Percentiles rank a stretch among this genome's conserved stretches.
phyloP scores from a whole-genome alignment of 1,140 invertebrate species.

The Propsilocerus akamusi region DNA sequence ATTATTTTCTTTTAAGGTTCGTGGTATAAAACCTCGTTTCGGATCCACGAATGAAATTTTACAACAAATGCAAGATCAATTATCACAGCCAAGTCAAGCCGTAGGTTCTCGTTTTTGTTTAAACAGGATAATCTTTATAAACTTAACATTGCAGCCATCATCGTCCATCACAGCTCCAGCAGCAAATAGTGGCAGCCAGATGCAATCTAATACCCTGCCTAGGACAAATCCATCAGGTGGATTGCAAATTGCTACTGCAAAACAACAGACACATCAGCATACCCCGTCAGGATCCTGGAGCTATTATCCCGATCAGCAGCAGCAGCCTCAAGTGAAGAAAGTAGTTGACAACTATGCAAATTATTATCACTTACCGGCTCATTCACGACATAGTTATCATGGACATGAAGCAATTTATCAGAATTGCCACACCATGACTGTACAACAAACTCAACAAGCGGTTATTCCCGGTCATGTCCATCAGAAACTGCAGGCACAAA shows the following conservation, averaged over 20 bases:
- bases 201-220: slow-evolving; percentile 6
- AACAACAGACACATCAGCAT: slow-evolving; percentile 10
- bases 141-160: neutral
- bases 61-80: slow-evolving; percentile 56
- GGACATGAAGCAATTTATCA: slow-evolving; percentile 15
- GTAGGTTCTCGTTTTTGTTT: slow-evolving; percentile 1
- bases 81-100: slow-evolving; percentile 32
- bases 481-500: slow-evolving; percentile 15
- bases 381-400: slow-evolving; percentile 22
- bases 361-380: slow-evolving; percentile 26
- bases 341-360: slow-evolving; percentile 14
- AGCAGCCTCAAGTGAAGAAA: slow-evolving; percentile 10
- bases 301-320: slow-evolving; percentile 5
- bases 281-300: neutral
- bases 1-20: too few relatives aligned
- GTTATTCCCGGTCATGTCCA: neutral
- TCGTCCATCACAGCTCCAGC: neutral
- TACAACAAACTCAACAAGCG: slow-evolving; percentile 11
- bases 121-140: neutral
- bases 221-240: neutral
- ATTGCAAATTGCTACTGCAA: neutral
- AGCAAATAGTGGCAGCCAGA: neutral
- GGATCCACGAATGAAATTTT: slow-evolving; percentile 63
- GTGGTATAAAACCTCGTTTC: slow-evolving; percentile 47
- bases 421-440: slow-evolving; percentile 19